phyloP scores from a whole-genome alignment of 2,888 invertebrate genomes.

The Mythimna lalbum region DNA sequence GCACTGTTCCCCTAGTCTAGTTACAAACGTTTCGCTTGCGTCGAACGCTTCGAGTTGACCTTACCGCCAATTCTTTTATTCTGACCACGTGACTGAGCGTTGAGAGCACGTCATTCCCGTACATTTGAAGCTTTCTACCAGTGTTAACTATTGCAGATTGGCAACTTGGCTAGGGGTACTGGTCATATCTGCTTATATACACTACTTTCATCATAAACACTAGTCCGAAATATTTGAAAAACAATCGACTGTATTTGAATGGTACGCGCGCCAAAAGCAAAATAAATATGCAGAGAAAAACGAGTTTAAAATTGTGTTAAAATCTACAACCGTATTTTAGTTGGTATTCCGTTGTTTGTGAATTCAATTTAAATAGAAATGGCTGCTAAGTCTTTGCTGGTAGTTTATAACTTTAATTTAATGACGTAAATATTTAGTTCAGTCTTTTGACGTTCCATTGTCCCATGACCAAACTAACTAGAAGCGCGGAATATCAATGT shows the following conservation, averaged over 20 bases:
- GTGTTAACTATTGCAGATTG: too few species aligned
- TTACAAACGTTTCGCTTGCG: too few species aligned
- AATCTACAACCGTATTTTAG: background rate
- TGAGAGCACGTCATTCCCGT: too few species aligned
- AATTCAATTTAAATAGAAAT: slow-evolving; percentile 12
- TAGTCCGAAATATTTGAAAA: background rate
- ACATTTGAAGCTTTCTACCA: too few species aligned
- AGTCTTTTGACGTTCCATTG: background rate
- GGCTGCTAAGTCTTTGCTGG: background rate
- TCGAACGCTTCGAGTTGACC: too few species aligned
- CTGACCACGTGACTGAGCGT: too few species aligned
- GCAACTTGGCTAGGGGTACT: too few species aligned
- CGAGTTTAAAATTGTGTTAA: slow-evolving; percentile 26
- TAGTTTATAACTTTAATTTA: background rate
- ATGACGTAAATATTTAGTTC: background rate
- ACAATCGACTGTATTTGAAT: slow-evolving; percentile 14
- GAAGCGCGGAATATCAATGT: too few species aligned
- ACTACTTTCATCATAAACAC: background rate
- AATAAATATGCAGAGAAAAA: slow-evolving; percentile 34
- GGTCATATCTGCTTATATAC: background rate
- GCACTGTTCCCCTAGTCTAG: too few species aligned
- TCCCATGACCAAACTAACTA: too few species aligned
- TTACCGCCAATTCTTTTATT: too few species aligned
- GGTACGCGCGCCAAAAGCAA: slow-evolving; percentile 14
- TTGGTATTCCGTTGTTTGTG: background rate